Percentiles rank a stretch among this genome's conserved stretches.
Conservation (phyloP, 1,140 invertebrate genomes). For the Plectus sambesii region DNA sequence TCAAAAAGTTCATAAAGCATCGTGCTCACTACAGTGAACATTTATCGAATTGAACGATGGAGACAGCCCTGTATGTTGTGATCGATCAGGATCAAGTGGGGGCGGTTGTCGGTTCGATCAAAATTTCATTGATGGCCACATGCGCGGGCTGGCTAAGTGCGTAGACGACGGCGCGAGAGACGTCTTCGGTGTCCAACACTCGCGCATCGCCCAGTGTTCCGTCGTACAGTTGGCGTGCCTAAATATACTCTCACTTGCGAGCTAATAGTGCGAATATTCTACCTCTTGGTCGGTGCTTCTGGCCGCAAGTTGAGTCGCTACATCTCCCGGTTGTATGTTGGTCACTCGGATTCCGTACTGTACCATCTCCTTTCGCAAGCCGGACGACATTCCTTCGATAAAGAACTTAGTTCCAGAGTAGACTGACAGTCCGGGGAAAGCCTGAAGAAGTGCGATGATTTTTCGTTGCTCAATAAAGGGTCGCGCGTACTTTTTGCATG, state of each 20-base stretch:
- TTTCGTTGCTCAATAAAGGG: not conserved
- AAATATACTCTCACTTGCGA: conserved; percentile 14
- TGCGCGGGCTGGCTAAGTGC: conserved; percentile 47
- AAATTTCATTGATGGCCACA: conserved; percentile 49
- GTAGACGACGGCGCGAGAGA: conserved; percentile 48
- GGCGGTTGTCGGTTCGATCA: conserved; percentile 49
- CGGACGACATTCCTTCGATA: conserved; percentile 49
- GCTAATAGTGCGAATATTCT: conserved; percentile 3
- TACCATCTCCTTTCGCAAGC: conserved; percentile 46
- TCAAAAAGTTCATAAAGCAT: too few relatives aligned
- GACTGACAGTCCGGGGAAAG: conserved; percentile 49
- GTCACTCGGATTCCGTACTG: conserved; percentile 47
- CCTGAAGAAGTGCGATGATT: conserved; percentile 33
- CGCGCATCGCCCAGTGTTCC: conserved; percentile 44
- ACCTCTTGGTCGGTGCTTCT: conserved; percentile 48
- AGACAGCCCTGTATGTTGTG: too few relatives aligned
- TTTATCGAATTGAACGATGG: too few relatives aligned
- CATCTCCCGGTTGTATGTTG: conserved; percentile 50
- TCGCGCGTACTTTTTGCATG: too few relatives aligned
- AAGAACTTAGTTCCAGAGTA: conserved; percentile 51
- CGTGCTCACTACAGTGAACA: too few relatives aligned
- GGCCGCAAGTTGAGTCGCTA: conserved; percentile 46
- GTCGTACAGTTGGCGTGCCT: conserved; percentile 36
- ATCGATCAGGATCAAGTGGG: conserved; percentile 42
- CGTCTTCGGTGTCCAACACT: conserved; percentile 47